Evolutionary conservation across 2,797 vertebrate species (phyloP).

Genomic region (Sebastes oblongus): DNA sequence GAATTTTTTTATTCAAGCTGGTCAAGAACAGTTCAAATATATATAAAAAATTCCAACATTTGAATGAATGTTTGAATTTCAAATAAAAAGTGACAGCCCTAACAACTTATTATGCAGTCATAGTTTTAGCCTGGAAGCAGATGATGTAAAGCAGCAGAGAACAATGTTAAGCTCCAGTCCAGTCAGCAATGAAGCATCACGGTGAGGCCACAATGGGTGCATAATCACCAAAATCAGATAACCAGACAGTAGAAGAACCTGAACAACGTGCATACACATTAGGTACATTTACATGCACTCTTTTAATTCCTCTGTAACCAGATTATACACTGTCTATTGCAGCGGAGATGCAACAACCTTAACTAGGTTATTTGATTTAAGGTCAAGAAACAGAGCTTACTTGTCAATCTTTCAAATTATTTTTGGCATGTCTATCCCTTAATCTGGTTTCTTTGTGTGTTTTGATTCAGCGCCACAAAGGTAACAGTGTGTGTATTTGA

Average conservation of each 20-base stretch:
- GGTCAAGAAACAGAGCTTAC: not conserved
- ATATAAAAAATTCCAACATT: not conserved
- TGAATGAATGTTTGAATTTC: not conserved
- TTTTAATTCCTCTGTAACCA: not conserved
- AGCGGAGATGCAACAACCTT: not conserved
- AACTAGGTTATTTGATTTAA: not conserved
- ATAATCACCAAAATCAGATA: not conserved
- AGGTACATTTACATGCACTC: not conserved
- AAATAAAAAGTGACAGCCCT: not conserved
- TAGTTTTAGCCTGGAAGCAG: not conserved
- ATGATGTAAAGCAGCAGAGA: not conserved
- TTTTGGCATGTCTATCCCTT: slow-evolving; percentile 2
- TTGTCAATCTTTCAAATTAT: slow-evolving; percentile 13
- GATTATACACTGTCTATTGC: not conserved
- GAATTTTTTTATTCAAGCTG: not conserved
- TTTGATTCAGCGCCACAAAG: slow-evolving; percentile 3
- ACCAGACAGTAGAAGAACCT: not conserved
- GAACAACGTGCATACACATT: not conserved
- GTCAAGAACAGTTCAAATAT: not conserved
- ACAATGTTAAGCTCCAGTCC: not conserved
- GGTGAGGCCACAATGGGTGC: not conserved
- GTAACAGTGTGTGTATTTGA: slow-evolving; percentile 5
- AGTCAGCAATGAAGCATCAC: not conserved
- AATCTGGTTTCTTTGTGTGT: slow-evolving; percentile 17
- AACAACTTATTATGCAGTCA: not conserved